Percentiles rank a stretch among this genome's conserved stretches.
These are phyloP conservation scores for Hyles vespertilio DNA, from an alignment of 1,140 invertebrate genomes.

Conservation along the genomic window DNA sequence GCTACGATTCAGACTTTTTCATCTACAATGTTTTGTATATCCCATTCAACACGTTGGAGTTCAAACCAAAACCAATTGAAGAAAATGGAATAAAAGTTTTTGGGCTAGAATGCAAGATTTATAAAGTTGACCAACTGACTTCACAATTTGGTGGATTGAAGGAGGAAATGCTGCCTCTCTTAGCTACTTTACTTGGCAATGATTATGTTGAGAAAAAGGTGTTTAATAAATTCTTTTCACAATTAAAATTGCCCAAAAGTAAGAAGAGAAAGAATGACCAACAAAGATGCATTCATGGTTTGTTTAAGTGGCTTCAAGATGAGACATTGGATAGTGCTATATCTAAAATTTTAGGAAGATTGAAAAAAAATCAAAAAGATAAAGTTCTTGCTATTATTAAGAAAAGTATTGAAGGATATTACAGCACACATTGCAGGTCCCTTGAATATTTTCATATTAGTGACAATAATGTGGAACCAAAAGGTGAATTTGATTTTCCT, in stretches of 20 bases:
- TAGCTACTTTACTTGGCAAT: slow-evolving; percentile 90
- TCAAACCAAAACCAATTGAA: slow-evolving; percentile 48
- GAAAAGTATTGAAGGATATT: slow-evolving; percentile 79
- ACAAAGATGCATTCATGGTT: slow-evolving; percentile 80
- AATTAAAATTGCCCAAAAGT: slow-evolving; percentile 79
- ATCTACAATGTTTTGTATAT: slow-evolving; percentile 90
- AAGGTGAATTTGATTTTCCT: slow-evolving; percentile 2
- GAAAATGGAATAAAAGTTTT: slow-evolving; percentile 39
- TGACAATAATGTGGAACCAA: slow-evolving; percentile 13
- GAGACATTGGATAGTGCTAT: slow-evolving; percentile 83
- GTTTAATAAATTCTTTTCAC: slow-evolving; percentile 83
- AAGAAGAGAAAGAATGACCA: slow-evolving; percentile 75
- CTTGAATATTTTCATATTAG: slow-evolving; percentile 75
- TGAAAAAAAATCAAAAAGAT: slow-evolving; percentile 75
- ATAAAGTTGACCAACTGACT: slow-evolving; percentile 82
- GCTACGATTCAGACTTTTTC: slow-evolving; percentile 94
- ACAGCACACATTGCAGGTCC: slow-evolving; percentile 74
- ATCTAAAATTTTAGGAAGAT: slow-evolving; percentile 78
- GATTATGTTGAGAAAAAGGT: slow-evolving; percentile 85
- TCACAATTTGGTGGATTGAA: slow-evolving; percentile 80
- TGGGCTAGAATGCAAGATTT: slow-evolving; percentile 81
- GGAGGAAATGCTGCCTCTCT: slow-evolving; percentile 81
- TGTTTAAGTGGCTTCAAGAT: slow-evolving; percentile 85
- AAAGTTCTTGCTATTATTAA: slow-evolving; percentile 77
- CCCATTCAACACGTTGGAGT: slow-evolving; percentile 82